Evolutionary conservation across 2,888 invertebrate species (phyloP), one percentile per base, ranked within the genome.

Genomic region (Byasa hedistus): DNA sequence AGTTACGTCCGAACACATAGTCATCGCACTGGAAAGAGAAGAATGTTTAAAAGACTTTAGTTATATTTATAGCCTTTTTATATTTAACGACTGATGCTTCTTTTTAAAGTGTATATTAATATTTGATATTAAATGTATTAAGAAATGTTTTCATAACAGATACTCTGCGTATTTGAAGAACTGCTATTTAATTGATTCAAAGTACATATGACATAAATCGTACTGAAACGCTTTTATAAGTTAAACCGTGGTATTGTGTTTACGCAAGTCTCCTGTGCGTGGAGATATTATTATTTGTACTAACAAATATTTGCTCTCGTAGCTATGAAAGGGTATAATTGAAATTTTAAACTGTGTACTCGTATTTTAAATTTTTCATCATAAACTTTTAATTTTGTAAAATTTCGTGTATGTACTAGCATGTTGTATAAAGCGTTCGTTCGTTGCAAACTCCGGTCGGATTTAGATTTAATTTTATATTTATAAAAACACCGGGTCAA

Each of bases 1-100:
- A 81, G 79, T 65, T 79, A 87, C 69, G 72, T 76, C 39, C 82
- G 85, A 68, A 69, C 77, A 67, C 84, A 83, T 71, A 82, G 77
- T 64, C 80, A 80, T 57, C 82, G 77, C 73, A 69, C 73, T 61
- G 76, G 73, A 15, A 80, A 81, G 60, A 81, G 83, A 79, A 89
- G 83, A 85, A 77, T 83, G 78, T 78, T 85, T 59, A 70, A 70
- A 69, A 71, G 69, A 74, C 69, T 65, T 66, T 70, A 71, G 60
- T 56, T 61, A 58, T 39, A 39, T 56, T 19, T 48, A 56, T 10
- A 39, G n/a, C 7, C 22, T 54, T 22, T 5, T 15, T 22, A 54
- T 51, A 51, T 3, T 12, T 54, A 23, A 54, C 48, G 48, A 48
- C 48, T 48, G n/a, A 48, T 48, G n/a, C 4, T n/a, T 39, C 0